phyloP scores from a whole-genome alignment of 23 tunicate genomes.

The Aplidium turbinatum region DNA sequence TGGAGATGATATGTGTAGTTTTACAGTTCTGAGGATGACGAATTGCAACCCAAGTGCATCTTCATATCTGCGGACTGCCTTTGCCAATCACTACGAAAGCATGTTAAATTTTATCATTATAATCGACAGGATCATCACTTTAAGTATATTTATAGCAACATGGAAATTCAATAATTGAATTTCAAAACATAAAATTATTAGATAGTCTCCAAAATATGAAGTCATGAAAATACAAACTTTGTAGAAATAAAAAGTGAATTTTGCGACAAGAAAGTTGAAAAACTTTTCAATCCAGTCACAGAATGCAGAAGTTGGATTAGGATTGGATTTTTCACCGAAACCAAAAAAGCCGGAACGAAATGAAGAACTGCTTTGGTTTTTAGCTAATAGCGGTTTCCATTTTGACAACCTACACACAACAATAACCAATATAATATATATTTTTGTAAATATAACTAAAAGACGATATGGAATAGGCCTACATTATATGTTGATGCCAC shows the following conservation, averaged over 20 bases:
- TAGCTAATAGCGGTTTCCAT: slow-evolving; percentile 75
- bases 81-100: no score
- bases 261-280: slow-evolving; percentile 54
- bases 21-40: no score
- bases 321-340: slow-evolving; percentile 55
- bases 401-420: slow-evolving; percentile 24
- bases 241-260: slow-evolving; percentile 77
- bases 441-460: background rate
- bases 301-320: slow-evolving; percentile 48
- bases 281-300: slow-evolving; percentile 77
- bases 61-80: no score
- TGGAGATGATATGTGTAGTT: no score
- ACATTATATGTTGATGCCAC: no score
- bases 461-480: background rate
- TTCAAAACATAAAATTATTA: no score
- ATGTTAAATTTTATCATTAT: no score
- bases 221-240: slow-evolving; percentile 8
- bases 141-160: no score
- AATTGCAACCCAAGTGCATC: no score
- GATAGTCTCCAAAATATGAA: slow-evolving; percentile 6
- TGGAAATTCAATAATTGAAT: no score
- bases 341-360: slow-evolving; percentile 77
- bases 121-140: no score
- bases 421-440: background rate
- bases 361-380: slow-evolving; percentile 56